phyloP scores from a whole-genome alignment of 2,113 vertebrate genomes.

The Serinus canaria region DNA sequence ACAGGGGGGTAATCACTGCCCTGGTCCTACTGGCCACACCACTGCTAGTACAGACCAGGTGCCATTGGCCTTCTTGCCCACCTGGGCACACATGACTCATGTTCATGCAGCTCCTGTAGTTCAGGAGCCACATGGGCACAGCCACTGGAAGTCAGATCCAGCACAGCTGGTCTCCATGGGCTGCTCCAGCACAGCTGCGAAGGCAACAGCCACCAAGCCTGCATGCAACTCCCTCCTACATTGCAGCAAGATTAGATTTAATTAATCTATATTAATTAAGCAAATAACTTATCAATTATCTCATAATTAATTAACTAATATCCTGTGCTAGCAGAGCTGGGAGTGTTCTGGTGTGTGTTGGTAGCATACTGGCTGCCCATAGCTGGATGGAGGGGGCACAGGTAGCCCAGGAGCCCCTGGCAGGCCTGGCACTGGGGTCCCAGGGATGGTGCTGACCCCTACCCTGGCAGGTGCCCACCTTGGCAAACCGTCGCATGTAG shows the following conservation, averaged over 20 bases:
- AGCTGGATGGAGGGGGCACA: background rate
- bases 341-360: background rate
- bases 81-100: background rate
- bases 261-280: background rate
- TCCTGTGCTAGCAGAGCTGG: background rate
- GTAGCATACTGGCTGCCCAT: rapidly evolving
- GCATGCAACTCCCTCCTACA: background rate
- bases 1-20: background rate
- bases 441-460: background rate
- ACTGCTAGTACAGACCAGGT: background rate
- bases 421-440: background rate
- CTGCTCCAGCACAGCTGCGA: background rate
- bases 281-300: background rate
- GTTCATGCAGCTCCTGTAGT: too few species aligned
- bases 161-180: background rate
- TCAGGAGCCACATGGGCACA: background rate
- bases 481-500: conserved; percentile 97
- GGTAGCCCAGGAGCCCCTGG: too few species aligned
- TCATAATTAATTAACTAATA: background rate
- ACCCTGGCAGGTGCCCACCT: conserved; percentile 71
- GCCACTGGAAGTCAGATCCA: background rate
- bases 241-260: background rate
- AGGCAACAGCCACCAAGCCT: background rate
- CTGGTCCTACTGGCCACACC: background rate
- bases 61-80: background rate